phyloP scores from a whole-genome alignment of 92 coral and sea anemone genomes.

The Palythoa caribaeorum region DNA sequence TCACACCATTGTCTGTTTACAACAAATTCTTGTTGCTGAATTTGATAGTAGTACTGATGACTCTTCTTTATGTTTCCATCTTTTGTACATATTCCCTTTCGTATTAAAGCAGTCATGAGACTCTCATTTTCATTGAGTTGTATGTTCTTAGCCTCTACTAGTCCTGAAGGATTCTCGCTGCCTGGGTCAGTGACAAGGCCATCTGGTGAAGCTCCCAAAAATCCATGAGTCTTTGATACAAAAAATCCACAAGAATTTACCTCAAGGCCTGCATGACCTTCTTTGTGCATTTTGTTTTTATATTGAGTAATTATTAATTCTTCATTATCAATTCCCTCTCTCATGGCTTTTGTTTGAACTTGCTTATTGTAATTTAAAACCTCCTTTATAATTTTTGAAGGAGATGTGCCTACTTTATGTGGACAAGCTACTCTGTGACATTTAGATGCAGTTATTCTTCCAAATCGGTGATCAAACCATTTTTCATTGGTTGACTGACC shows the following conservation, averaged over 20 bases:
- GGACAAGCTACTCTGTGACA: slow-evolving; percentile 69
- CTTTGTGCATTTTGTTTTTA: slow-evolving; percentile 61
- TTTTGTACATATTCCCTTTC: slow-evolving; percentile 57
- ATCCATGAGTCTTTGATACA: slow-evolving; percentile 47
- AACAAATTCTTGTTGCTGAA: slow-evolving; percentile 64
- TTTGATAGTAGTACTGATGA: slow-evolving; percentile 67
- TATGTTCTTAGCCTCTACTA: slow-evolving; percentile 70
- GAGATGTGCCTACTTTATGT: slow-evolving; percentile 61
- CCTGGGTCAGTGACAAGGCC: slow-evolving; percentile 73
- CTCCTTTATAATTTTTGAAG: slow-evolving; percentile 41
- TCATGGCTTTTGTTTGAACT: slow-evolving; percentile 65
- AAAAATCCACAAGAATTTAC: slow-evolving; percentile 66
- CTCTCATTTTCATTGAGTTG: slow-evolving; percentile 50
- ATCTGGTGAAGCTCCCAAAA: slow-evolving; percentile 71
- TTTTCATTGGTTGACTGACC: slow-evolving; percentile 51
- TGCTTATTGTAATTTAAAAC: slow-evolving; percentile 35
- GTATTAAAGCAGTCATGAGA: slow-evolving; percentile 44
- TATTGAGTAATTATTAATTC: slow-evolving; percentile 42
- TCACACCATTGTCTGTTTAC: slow-evolving; percentile 76
- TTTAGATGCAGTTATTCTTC: slow-evolving; percentile 54
- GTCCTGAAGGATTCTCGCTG: slow-evolving; percentile 59
- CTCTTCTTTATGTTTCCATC: slow-evolving; percentile 39
- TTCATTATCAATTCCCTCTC: slow-evolving; percentile 69
- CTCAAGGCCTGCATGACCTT: slow-evolving; percentile 61
- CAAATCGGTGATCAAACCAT: slow-evolving; percentile 41